Evolutionary conservation across 2,888 invertebrate species (phyloP).

Genomic region (Dryobotodes eremita): DNA sequence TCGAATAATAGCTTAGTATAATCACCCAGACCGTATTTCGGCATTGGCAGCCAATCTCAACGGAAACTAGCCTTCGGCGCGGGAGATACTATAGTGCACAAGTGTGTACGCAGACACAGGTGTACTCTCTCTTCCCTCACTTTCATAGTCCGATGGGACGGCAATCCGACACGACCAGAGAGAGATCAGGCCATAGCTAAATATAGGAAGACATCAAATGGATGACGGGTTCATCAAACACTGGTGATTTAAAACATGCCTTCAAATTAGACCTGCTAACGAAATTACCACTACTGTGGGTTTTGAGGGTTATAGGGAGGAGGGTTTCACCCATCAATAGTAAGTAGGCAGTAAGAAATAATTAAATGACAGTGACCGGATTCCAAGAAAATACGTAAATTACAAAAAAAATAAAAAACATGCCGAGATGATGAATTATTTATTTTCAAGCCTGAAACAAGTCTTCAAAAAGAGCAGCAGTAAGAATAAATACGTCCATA

Average conservation of each 20-base stretch:
- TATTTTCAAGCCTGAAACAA: not conserved
- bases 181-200: too few species aligned
- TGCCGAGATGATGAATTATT: not conserved
- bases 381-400: too few species aligned
- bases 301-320: not conserved
- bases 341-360: not conserved
- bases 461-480: not conserved
- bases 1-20: not conserved
- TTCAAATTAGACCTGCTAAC: not conserved
- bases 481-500: not conserved
- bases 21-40: too few species aligned
- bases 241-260: not conserved
- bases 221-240: not conserved
- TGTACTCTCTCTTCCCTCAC: too few species aligned
- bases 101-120: too few species aligned
- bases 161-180: too few species aligned
- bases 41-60: too few species aligned
- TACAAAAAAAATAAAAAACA: not conserved
- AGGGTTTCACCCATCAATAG: not conserved
- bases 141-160: too few species aligned
- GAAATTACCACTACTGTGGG: not conserved
- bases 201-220: not conserved
- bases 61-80: too few species aligned
- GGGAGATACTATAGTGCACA: too few species aligned
- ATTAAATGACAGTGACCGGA: too few species aligned